Evolutionary conservation across 2,113 vertebrate genomes (phyloP).

Genomic region (Notothenia rossii): DNA sequence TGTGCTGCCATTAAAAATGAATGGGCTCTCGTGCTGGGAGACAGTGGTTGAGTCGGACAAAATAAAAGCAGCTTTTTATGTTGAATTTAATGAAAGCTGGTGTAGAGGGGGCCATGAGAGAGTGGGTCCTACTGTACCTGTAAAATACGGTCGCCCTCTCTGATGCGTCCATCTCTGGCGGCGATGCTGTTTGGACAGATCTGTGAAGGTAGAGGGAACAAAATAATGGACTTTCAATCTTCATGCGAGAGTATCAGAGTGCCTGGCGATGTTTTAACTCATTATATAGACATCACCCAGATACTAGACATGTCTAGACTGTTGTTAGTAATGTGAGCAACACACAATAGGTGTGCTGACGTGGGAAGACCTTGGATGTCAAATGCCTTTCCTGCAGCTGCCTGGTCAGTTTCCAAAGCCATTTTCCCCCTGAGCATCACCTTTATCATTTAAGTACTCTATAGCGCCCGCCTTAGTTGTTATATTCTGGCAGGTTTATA

Average conservation of each 20-base stretch:
- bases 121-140: conserved; percentile 83
- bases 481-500: conserved; percentile 29
- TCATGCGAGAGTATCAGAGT: neutral
- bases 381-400: neutral
- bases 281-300: conserved; percentile 11
- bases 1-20: conserved; percentile 81
- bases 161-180: conserved; percentile 93
- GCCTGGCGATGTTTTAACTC: conserved; percentile 12
- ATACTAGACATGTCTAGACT: conserved; percentile 23
- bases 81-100: conserved; percentile 53
- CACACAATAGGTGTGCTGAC: neutral
- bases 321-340: conserved; percentile 9
- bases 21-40: conserved; percentile 69
- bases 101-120: conserved; percentile 12
- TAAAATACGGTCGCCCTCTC: conserved; percentile 95
- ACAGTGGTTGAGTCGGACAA: conserved; percentile 54
- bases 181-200: conserved; percentile 96
- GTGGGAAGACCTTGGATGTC: conserved; percentile 11
- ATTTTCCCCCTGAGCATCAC: conserved; percentile 8
- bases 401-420: conserved; percentile 25
- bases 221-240: conserved; percentile 14
- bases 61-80: conserved; percentile 59
- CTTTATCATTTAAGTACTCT: conserved; percentile 26
- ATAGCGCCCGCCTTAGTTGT: conserved; percentile 1
- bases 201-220: conserved; percentile 73